A percentile compares a stretch with the other conserved stretches of the same genome.
Conservation (phyloP, 2,797 vertebrate genomes). For the Jordanella pulchra region DNA sequence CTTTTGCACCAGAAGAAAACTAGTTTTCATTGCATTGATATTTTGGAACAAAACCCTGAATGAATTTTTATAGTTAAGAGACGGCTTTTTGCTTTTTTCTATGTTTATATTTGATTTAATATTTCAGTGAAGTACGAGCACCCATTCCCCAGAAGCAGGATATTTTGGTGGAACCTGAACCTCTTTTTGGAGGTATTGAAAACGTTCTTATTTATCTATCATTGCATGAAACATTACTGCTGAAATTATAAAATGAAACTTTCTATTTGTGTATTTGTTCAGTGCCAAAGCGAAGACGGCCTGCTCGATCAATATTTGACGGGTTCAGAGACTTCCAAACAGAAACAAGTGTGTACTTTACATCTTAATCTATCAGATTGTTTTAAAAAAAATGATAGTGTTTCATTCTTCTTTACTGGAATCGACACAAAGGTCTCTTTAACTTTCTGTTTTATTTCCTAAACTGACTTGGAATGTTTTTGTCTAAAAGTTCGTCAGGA, state of each 20-base stretch:
- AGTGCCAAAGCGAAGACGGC: slow-evolving; percentile 97
- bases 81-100: slow-evolving; percentile 1
- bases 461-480: slow-evolving; percentile 19
- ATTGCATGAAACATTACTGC: not conserved
- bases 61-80: not conserved
- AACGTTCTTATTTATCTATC: not conserved
- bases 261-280: slow-evolving; percentile 15
- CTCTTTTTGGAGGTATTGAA: slow-evolving; percentile 90
- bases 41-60: not conserved
- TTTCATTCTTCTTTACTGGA: slow-evolving; percentile 3
- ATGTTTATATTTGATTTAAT: slow-evolving; percentile 18
- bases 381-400: not conserved
- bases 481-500: slow-evolving; percentile 90
- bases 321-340: slow-evolving; percentile 99
- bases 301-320: slow-evolving; percentile 97
- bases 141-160: slow-evolving; percentile 99
- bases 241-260: slow-evolving; percentile 1
- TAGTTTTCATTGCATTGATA: not conserved
- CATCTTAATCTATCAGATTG: not conserved
- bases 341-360: slow-evolving; percentile 89
- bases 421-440: not conserved
- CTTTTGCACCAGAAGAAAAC: not conserved
- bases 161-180: slow-evolving; percentile 97
- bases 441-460: slow-evolving; percentile 11
- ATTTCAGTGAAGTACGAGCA: slow-evolving; percentile 92